Evolutionary conservation across 2,888 invertebrate genomes (phyloP).

Genomic region (Tenthredo amoena): DNA sequence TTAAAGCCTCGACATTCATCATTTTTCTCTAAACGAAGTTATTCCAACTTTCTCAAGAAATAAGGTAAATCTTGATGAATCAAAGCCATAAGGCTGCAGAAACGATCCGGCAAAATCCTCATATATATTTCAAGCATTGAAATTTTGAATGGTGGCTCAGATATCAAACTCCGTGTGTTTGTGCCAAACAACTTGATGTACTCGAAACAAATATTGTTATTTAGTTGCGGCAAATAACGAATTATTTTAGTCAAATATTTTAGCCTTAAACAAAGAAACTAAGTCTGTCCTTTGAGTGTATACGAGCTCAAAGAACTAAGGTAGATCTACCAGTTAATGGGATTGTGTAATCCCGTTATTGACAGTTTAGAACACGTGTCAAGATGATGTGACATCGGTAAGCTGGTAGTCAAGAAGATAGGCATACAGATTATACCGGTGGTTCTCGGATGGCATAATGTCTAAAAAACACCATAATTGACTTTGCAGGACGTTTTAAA

Average conservation of each 20-base stretch:
- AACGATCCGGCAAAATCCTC: not conserved
- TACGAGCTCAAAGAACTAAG: not conserved
- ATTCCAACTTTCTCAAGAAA: not conserved
- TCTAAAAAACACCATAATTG: not conserved
- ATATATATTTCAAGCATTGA: not conserved
- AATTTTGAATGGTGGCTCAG: not conserved
- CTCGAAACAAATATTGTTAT: not conserved
- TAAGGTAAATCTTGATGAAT: not conserved
- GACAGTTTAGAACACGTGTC: constrained; percentile 1
- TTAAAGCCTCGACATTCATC: not conserved
- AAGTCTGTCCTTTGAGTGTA: not conserved
- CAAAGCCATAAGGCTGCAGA: too few species aligned
- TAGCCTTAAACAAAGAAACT: not conserved
- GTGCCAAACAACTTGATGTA: not conserved
- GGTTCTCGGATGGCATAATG: not conserved
- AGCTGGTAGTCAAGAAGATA: not conserved
- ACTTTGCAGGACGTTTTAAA: not conserved
- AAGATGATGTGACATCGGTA: constrained; percentile 3
- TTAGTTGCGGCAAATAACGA: not conserved
- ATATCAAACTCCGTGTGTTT: not conserved
- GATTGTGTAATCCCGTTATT: not conserved
- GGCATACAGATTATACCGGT: not conserved
- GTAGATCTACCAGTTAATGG: constrained; percentile 1
- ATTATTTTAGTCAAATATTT: not conserved
- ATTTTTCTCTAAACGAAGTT: not conserved